Base-by-base conservation (phyloP, 2,888 invertebrate genomes). In the Ganaspis brasiliensis region DNA sequence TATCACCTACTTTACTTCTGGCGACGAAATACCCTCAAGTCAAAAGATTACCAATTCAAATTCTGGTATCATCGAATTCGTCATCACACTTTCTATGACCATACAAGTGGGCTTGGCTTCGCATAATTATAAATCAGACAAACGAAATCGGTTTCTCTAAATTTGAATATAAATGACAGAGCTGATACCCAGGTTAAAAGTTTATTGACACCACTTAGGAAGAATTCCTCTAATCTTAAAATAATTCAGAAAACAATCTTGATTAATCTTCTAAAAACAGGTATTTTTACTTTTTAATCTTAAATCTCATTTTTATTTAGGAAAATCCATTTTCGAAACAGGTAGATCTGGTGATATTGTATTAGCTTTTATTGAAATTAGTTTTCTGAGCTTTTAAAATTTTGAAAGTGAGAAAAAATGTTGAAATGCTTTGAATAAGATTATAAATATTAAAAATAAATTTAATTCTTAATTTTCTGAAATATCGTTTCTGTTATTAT, bases 1-100 rank as follows among this genome's bases (percentile, higher is more conserved):
- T 83, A 81, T 82, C 83, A 73, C 70, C 76, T 59, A 79, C 82
- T 85, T 83, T 79, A 83, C 82, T 76, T 79, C 77, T 77, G 81
- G 77, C 70, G 76, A 74, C 75, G 75, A 74, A 75, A 57, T 76
- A 78, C 37, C 61, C 73, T 49, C 72, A 77, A 74, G 78, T 73
- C 75, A 72, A 77, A 72, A 71, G 76, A 79, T 80, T 78, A 76
- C 77, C 80, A 80, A 79, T 81, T 81, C 75, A 79, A 77, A 77
- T 71, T 67, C 79, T 76, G 71, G 40, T 71, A 67, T 59, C 70
- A 71, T 75, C 71, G 59, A 31, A 59, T 16, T 37, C 45, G 78
- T 81, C 80, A 79, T 76, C 79, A 75, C 77, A 76, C 81, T 82
- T 82, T 82, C 80, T 82, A 82, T 79, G 77, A 76, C 72, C 77